phyloP scores from a whole-genome alignment of 2,113 vertebrate genomes.

The Scatophagus argus region DNA sequence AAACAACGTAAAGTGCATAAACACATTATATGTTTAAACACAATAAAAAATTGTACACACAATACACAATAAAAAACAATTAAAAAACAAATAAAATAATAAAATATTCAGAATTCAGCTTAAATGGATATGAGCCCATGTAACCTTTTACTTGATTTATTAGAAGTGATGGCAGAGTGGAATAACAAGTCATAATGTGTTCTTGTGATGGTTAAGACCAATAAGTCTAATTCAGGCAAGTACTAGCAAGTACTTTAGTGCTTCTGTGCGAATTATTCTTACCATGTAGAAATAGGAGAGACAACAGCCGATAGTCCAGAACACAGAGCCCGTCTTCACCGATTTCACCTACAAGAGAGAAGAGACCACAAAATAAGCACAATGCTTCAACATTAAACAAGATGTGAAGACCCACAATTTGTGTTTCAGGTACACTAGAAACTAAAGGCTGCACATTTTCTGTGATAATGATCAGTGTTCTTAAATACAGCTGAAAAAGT shows the following conservation, averaged over 20 bases:
- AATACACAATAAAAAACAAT: background rate
- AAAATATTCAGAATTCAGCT: background rate
- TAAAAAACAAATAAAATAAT: background rate
- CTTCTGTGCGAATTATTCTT: slow-evolving; percentile 66
- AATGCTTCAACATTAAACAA: slow-evolving; percentile 11
- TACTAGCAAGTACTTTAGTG: background rate
- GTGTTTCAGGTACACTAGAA: slow-evolving; percentile 6
- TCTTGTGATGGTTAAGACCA: background rate
- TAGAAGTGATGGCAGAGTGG: background rate
- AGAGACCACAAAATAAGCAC: slow-evolving; percentile 35
- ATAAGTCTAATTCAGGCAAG: background rate
- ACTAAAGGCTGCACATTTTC: background rate
- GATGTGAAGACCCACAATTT: background rate
- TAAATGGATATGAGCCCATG: background rate
- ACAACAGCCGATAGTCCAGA: slow-evolving; percentile 97
- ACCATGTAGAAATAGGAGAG: slow-evolving; percentile 99
- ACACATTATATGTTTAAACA: background rate
- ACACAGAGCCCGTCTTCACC: slow-evolving; percentile 96
- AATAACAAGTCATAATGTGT: background rate
- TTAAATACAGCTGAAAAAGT: background rate
- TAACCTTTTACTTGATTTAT: background rate
- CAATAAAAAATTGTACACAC: background rate
- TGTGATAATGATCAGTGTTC: background rate
- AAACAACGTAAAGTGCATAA: background rate
- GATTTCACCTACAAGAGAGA: slow-evolving; percentile 91